These are phyloP conservation scores for Phocoena sinus DNA, from an alignment of 2,113 vertebrate species.

Conservation along the genomic window DNA sequence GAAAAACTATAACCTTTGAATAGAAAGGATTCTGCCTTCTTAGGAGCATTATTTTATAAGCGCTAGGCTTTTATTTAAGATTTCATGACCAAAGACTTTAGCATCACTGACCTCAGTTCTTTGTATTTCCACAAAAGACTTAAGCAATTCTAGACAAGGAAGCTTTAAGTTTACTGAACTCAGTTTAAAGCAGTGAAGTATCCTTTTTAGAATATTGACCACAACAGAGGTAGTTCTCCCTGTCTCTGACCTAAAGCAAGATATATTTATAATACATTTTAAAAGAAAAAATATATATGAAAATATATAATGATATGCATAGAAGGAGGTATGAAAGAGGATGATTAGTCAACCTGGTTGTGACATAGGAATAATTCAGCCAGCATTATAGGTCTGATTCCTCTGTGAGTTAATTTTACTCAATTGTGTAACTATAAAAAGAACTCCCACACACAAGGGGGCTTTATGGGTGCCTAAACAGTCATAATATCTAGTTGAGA, in stretches of 20 bases:
- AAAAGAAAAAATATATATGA: background rate
- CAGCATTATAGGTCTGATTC: background rate
- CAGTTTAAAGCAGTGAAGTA: background rate
- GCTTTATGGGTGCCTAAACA: background rate
- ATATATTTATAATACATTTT: slow-evolving; percentile 15
- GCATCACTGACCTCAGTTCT: background rate
- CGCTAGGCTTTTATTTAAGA: background rate
- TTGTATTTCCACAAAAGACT: slow-evolving; percentile 25
- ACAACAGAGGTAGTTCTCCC: background rate
- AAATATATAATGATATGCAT: background rate
- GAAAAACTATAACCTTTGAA: slow-evolving; percentile 23
- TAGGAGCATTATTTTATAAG: slow-evolving; percentile 14
- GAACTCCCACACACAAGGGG: background rate
- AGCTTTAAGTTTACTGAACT: slow-evolving; percentile 13
- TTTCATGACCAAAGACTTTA: background rate
- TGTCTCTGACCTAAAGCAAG: background rate
- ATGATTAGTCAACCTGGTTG: background rate
- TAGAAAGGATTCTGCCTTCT: slow-evolving; percentile 5
- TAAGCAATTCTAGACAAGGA: background rate
- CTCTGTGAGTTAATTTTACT: background rate
- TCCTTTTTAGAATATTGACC: background rate
- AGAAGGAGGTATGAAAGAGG: background rate
- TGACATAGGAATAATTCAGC: background rate
- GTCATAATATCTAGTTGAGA: background rate
- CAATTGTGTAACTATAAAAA: background rate